phyloP scores from a whole-genome alignment of 2,888 invertebrate genomes.

The Drosophila putrida region DNA sequence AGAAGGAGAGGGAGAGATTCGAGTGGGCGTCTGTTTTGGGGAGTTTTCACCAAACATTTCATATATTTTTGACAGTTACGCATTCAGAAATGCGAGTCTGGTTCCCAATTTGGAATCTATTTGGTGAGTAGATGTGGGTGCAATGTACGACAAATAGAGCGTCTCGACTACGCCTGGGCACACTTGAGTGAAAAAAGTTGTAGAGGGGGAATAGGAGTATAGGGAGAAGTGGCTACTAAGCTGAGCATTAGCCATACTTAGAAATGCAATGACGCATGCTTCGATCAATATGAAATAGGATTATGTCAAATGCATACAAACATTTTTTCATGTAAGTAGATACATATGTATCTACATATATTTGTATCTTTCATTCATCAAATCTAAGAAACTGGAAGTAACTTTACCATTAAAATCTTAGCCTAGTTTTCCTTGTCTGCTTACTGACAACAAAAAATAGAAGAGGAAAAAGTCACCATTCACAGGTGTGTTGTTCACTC shows the following conservation, averaged over 20 bases:
- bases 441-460: background rate
- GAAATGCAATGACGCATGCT: constrained; percentile 62
- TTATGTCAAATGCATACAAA: constrained; percentile 22
- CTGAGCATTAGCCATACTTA: constrained; percentile 61
- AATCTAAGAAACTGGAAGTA: constrained; percentile 13
- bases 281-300: constrained; percentile 41
- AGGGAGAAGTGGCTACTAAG: constrained; percentile 48
- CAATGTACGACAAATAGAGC: constrained; percentile 52
- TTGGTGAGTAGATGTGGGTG: constrained; percentile 42
- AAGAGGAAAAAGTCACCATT: constrained; percentile 16
- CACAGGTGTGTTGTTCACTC: constrained; percentile 48
- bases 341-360: constrained; percentile 4
- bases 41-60: constrained; percentile 46
- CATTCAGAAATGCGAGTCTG: constrained; percentile 39
- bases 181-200: constrained; percentile 46
- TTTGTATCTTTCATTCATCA: background rate
- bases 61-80: constrained; percentile 66
- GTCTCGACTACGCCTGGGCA: constrained; percentile 39
- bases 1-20: background rate
- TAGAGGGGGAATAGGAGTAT: background rate
- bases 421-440: constrained; percentile 65
- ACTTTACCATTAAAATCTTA: constrained; percentile 63
- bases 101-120: constrained; percentile 28
- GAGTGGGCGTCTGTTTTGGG: constrained; percentile 6
- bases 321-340: too few relatives aligned